Evolutionary conservation across 2,888 invertebrate species (phyloP).

Genomic region (Caenorhabditis sulstoni): DNA sequence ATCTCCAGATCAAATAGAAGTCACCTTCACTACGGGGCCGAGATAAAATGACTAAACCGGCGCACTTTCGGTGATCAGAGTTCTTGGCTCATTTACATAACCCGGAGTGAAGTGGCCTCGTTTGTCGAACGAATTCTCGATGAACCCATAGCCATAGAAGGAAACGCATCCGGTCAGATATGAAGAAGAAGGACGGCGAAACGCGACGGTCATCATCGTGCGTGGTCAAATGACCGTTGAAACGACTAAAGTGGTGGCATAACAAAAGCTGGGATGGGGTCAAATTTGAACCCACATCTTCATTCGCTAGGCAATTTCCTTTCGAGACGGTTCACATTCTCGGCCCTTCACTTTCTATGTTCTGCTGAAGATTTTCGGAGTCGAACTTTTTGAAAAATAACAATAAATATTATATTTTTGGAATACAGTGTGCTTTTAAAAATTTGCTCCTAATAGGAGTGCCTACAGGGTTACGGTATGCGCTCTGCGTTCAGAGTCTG

Average conservation of each 20-base stretch:
- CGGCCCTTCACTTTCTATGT: conserved; percentile 1
- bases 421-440: too few species aligned
- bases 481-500: too few species aligned
- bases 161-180: conserved; percentile 36
- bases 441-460: too few species aligned
- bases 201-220: conserved; percentile 37
- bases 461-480: too few species aligned
- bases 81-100: conserved; percentile 1
- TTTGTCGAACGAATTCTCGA: neutral
- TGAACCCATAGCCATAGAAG: neutral
- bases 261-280: conserved; percentile 44
- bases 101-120: conserved; percentile 1
- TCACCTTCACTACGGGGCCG: neutral
- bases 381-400: too few species aligned
- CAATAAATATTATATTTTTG: too few species aligned
- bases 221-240: conserved; percentile 53
- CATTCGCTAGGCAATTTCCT: conserved; percentile 35
- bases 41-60: neutral
- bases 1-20: conserved; percentile 33
- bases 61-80: neutral
- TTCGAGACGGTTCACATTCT: conserved; percentile 13
- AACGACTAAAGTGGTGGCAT: conserved; percentile 44
- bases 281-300: conserved; percentile 42
- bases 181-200: conserved; percentile 4
- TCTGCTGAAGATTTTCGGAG: neutral